Base-by-base conservation (phyloP, 1,140 invertebrate genomes). In the Pogonognathellus flavescens region DNA sequence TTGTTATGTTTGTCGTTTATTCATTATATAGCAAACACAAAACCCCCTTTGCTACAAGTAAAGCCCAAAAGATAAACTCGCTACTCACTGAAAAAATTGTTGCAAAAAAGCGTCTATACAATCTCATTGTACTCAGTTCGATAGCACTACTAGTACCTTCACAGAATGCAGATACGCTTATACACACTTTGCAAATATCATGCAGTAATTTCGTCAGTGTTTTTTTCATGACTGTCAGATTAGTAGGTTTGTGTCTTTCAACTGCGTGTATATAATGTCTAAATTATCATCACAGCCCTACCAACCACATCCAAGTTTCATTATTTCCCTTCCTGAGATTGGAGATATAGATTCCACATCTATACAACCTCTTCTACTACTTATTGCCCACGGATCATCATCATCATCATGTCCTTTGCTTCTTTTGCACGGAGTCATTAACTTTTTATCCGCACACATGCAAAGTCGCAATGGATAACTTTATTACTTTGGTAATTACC, bases 171-270 rank as follows among this genome's bases (percentile, higher is more conserved):
- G n/a, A 41, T 57, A 57, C 9, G n/a, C 9, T 57, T 57, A 57
- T 57, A 57, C 10, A 57, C n/a, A 57, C n/a, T 14, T 50, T 50
- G 70, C 41, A 76, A 50, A 13, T 41, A 31, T 31, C 16, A 14
- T 76, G 70, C 16, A 76, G 41, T 31, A 76, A n/a, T 76, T 76
- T 31, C 70, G 22, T 41, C 31, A 41, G 22, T 76, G 70, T 76
- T 50, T 76, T n/a, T 76, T 76, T 76, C 70, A 76, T 76, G 70
- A 76, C 70, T 76, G 31, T 49, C 41, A 76, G 70, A 76, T 76
- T 76, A 76, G 70, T 31, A 76, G 70, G 31, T 76, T 76, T 76
- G 41, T 76, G 70, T 76, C 70, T 76, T 76, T 76, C 41, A 76
- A 16, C 41, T 25, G 16, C 49, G 16, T 2, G 41, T 41, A 76